These are phyloP conservation scores for Nibea coibor DNA, from an alignment of 2,113 vertebrate species.

Conservation along the genomic window DNA sequence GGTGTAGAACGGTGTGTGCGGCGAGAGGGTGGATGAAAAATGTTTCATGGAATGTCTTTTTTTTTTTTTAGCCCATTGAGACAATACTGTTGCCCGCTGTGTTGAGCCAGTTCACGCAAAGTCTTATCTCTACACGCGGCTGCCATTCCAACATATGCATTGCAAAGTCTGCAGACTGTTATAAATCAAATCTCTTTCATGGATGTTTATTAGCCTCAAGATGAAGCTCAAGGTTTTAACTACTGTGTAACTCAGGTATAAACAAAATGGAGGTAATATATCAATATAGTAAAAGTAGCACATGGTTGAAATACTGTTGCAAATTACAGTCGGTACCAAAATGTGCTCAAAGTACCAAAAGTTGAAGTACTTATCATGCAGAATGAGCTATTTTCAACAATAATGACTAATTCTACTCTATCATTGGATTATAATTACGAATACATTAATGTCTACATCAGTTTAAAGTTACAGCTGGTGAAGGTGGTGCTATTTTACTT, in stretches of 20 bases:
- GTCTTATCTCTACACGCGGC: not conserved
- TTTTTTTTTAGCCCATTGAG: conserved; percentile 15
- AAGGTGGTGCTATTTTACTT: not conserved
- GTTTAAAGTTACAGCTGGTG: not conserved
- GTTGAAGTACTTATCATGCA: not conserved
- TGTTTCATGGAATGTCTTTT: not conserved
- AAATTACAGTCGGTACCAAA: not conserved
- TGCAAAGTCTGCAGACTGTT: not conserved
- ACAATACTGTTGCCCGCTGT: conserved; percentile 22
- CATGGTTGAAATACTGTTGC: not conserved
- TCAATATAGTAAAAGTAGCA: not conserved
- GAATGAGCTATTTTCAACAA: not conserved
- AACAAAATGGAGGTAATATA: too few relatives aligned
- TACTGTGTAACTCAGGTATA: too few relatives aligned
- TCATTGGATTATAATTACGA: not conserved
- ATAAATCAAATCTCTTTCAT: not conserved
- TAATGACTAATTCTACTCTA: not conserved
- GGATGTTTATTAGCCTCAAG: conserved; percentile 5
- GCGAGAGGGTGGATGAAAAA: conserved; percentile 29
- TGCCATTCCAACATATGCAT: not conserved
- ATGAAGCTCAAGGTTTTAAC: not conserved
- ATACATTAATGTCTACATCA: not conserved
- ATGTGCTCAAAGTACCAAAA: not conserved
- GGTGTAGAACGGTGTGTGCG: conserved; percentile 11
- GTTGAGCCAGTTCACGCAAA: not conserved